Percentiles rank a stretch among this genome's conserved stretches.
These are phyloP conservation scores for Horisme vitalbata DNA, from an alignment of 2,888 invertebrate genomes.

Conservation along the genomic window DNA sequence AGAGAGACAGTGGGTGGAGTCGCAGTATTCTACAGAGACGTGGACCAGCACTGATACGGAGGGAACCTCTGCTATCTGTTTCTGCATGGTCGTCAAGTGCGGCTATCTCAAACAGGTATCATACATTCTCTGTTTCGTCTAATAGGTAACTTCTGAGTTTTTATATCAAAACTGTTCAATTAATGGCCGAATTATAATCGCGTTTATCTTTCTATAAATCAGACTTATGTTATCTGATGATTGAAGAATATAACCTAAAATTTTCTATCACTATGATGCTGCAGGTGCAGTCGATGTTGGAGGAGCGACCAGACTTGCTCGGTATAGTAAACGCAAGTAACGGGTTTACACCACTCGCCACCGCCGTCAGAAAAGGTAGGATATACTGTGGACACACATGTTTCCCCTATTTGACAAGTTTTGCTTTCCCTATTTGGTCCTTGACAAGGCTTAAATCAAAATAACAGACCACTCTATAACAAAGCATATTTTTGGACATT, in stretches of 20 bases:
- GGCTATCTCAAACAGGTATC: slow-evolving; percentile 68
- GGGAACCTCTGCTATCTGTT: slow-evolving; percentile 65
- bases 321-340: slow-evolving; percentile 68
- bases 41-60: slow-evolving; percentile 64
- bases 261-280: no score
- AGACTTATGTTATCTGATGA: no score
- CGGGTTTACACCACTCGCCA: slow-evolving; percentile 78
- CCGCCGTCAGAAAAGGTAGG: slow-evolving; percentile 71
- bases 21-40: slow-evolving; percentile 59
- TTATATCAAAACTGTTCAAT: no score
- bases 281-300: slow-evolving; percentile 68
- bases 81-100: slow-evolving; percentile 72
- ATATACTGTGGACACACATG: background rate
- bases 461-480: no score
- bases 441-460: no score
- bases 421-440: no score
- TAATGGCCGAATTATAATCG: no score
- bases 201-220: no score
- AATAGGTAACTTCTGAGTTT: background rate
- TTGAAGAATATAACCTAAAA: no score
- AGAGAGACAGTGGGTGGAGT: slow-evolving; percentile 54
- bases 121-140: no score
- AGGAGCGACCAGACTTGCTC: slow-evolving; percentile 71
- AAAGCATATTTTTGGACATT: no score
- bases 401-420: no score